These are phyloP conservation scores for Lates japonicus DNA, from an alignment of 2,797 vertebrate genomes.

Conservation along the genomic window DNA sequence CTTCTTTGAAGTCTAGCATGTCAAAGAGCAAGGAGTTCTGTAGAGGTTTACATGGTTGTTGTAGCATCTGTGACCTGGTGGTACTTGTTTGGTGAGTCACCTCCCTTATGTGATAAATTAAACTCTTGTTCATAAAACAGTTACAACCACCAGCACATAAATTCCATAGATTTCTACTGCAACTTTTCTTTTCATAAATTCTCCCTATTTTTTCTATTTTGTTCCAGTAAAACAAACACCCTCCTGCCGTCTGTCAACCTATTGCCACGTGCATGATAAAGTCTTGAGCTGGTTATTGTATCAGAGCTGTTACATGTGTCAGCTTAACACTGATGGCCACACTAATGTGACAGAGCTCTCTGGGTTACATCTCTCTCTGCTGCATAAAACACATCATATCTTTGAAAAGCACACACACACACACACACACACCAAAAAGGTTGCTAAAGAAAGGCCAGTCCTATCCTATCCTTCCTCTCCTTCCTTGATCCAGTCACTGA, in stretches of 20 bases:
- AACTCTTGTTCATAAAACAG: constrained; percentile 5
- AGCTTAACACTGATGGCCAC: constrained; percentile 70
- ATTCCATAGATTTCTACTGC: not conserved
- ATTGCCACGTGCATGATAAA: constrained; percentile 33
- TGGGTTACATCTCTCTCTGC: constrained; percentile 67
- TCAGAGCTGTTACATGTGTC: constrained; percentile 60
- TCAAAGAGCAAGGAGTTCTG: constrained; percentile 42
- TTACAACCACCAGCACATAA: not conserved
- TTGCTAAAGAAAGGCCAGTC: constrained; percentile 51
- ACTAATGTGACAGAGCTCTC: constrained; percentile 74
- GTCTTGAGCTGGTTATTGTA: constrained; percentile 62
- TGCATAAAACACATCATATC: constrained; percentile 45
- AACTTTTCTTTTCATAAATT: not conserved
- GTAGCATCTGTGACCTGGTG: constrained; percentile 4
- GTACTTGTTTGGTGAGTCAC: constrained; percentile 4
- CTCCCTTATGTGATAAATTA: not conserved
- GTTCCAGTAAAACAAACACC: constrained; percentile 20
- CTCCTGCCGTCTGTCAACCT: constrained; percentile 28
- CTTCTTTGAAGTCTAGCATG: constrained; percentile 15
- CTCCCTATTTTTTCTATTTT: not conserved
- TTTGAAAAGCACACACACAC: constrained; percentile 26
- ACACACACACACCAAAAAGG: constrained; percentile 44
- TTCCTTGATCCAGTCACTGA: constrained; percentile 63
- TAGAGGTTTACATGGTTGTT: constrained; percentile 20
- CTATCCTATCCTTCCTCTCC: constrained; percentile 55